phyloP scores from a whole-genome alignment of 2,888 invertebrate species.

The Perithous albicinctus region DNA sequence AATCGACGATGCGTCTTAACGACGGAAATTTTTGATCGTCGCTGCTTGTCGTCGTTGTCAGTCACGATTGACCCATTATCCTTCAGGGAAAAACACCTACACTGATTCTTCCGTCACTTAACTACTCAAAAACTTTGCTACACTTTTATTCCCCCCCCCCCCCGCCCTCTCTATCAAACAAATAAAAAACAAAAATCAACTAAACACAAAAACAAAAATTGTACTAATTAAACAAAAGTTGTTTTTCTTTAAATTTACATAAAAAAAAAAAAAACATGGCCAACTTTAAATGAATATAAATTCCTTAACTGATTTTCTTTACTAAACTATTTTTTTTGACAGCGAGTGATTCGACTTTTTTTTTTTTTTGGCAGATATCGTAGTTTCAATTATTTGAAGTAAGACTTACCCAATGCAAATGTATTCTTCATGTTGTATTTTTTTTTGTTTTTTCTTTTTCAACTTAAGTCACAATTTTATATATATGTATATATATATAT shows the following conservation, averaged over 20 bases:
- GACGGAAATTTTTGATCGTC: slow-evolving; percentile 53
- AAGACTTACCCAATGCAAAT: slow-evolving; percentile 69
- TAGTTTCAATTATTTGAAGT: neutral
- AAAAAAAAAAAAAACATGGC: no score
- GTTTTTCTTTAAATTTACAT: no score
- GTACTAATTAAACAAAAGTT: no score
- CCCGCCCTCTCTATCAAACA: no score
- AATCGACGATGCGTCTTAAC: slow-evolving; percentile 53
- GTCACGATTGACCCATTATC: slow-evolving; percentile 49
- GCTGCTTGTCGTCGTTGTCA: slow-evolving; percentile 14
- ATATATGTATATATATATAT: slow-evolving; percentile 3
- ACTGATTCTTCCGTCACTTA: slow-evolving; percentile 13
- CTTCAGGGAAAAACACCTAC: slow-evolving; percentile 43
- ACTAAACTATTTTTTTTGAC: neutral
- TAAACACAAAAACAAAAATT: neutral
- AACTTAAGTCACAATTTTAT: neutral
- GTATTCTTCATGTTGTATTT: slow-evolving; percentile 70
- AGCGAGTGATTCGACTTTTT: neutral
- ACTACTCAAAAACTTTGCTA: slow-evolving; percentile 33
- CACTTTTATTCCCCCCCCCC: neutral
- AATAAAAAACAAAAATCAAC: neutral
- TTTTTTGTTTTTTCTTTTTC: neutral
- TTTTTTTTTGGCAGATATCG: neutral
- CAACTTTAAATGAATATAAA: no score
- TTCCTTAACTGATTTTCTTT: neutral